Conservation (phyloP, 2,113 vertebrate species). For the Paraplagusia blochii region DNA sequence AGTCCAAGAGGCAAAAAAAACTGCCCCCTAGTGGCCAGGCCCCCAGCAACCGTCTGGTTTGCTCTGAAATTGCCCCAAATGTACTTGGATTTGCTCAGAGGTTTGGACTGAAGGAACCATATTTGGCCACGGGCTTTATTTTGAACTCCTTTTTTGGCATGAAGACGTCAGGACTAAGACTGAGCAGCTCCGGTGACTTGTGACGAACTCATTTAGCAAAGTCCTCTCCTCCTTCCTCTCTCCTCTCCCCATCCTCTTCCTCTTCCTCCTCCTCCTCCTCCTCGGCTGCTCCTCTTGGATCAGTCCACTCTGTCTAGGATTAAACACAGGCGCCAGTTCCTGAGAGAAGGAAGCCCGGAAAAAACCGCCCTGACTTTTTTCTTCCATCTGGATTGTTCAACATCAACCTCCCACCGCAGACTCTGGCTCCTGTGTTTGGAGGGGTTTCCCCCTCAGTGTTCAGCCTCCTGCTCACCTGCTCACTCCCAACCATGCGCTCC, state of each 20-base stretch:
- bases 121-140: too few relatives aligned
- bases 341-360: constrained; percentile 7
- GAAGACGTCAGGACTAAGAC: too few relatives aligned
- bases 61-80: too few relatives aligned
- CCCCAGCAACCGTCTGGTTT: too few relatives aligned
- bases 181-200: too few relatives aligned
- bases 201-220: too few relatives aligned
- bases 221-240: too few relatives aligned
- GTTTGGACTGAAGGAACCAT: too few relatives aligned
- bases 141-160: too few relatives aligned
- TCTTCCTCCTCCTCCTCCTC: constrained; percentile 14
- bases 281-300: constrained; percentile 23
- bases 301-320: constrained; percentile 13
- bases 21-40: too few relatives aligned
- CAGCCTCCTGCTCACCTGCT: constrained; percentile 49
- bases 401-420: not conserved
- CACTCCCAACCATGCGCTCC: constrained; percentile 45
- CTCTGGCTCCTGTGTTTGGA: constrained; percentile 11
- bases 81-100: too few relatives aligned
- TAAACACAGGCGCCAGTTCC: constrained; percentile 16
- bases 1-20: too few relatives aligned
- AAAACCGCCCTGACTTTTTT: not conserved
- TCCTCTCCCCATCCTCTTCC: not conserved
- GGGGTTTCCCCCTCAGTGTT: constrained; percentile 13
- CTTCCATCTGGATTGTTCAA: not conserved